These are phyloP conservation scores for Arrhopalites spinosus DNA, from an alignment of 2,888 invertebrate genomes.

Conservation along the genomic window DNA sequence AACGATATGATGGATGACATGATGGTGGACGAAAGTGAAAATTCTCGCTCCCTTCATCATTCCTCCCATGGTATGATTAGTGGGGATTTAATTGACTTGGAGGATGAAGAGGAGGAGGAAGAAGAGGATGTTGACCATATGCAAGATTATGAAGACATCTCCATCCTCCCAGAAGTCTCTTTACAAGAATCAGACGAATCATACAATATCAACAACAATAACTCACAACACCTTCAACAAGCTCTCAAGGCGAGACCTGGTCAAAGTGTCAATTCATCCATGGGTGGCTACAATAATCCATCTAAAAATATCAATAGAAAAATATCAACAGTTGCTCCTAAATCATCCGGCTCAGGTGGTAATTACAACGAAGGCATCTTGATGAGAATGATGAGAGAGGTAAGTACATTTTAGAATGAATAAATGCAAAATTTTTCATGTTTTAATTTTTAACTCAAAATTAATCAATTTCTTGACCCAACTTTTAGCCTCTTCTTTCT, in stretches of 20 bases:
- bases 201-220: slow-evolving; percentile 46
- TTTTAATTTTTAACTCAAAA: too few relatives aligned
- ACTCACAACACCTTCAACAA: slow-evolving; percentile 44
- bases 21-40: slow-evolving; percentile 16
- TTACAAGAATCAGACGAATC: slow-evolving; percentile 54
- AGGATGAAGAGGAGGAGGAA: slow-evolving; percentile 22
- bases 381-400: slow-evolving; percentile 55
- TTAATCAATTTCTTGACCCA: too few relatives aligned
- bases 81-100: slow-evolving; percentile 21
- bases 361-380: slow-evolving; percentile 51
- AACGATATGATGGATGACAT: slow-evolving; percentile 42
- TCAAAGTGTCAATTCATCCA: background rate
- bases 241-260: slow-evolving; percentile 42
- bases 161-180: slow-evolving; percentile 54
- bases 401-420: too few relatives aligned
- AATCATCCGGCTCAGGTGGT: slow-evolving; percentile 38
- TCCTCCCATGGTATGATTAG: background rate
- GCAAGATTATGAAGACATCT: slow-evolving; percentile 45
- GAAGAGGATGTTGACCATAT: slow-evolving; percentile 38
- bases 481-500: slow-evolving; percentile 51
- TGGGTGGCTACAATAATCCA: background rate
- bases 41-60: background rate
- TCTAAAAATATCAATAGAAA: slow-evolving; percentile 30
- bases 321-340: slow-evolving; percentile 44
- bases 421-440: too few relatives aligned